These are phyloP conservation scores for Myrmophylax atrothorax DNA, from an alignment of 2,113 vertebrate genomes.

Conservation along the genomic window DNA sequence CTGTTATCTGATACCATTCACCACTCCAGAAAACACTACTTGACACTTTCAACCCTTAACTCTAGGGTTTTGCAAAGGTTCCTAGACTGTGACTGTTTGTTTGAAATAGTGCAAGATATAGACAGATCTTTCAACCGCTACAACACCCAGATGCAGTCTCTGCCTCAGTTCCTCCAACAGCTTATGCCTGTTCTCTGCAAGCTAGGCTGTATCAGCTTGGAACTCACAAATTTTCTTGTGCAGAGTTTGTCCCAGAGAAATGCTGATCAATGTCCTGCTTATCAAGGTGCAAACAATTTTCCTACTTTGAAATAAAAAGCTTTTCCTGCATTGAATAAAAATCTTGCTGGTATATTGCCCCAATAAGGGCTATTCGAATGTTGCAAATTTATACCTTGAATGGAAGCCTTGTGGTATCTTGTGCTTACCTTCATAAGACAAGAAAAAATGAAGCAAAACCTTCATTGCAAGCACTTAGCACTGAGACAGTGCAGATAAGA, in stretches of 20 bases:
- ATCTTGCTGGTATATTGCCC: background rate
- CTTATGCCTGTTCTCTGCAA: background rate
- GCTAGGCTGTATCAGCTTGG: background rate
- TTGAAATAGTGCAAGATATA: background rate
- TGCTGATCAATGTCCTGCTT: background rate
- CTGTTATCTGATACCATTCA: fast-evolving
- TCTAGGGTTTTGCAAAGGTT: background rate
- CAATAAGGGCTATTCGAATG: background rate
- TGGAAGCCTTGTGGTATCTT: background rate
- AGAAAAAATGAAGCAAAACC: background rate
- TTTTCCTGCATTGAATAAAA: background rate
- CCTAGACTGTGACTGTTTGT: background rate
- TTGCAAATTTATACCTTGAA: background rate
- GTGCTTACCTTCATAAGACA: background rate
- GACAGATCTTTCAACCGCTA: background rate
- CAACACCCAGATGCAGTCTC: background rate
- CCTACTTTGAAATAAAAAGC: background rate
- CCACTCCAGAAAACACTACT: background rate
- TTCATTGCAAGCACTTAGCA: background rate
- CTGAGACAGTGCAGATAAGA: background rate
- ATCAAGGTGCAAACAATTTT: background rate
- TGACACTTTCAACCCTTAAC: background rate
- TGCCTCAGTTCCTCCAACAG: background rate
- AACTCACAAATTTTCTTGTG: background rate
- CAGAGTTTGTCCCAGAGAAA: background rate